Base-by-base conservation (phyloP, 2,888 invertebrate genomes). In the Schizaphis graminum region DNA sequence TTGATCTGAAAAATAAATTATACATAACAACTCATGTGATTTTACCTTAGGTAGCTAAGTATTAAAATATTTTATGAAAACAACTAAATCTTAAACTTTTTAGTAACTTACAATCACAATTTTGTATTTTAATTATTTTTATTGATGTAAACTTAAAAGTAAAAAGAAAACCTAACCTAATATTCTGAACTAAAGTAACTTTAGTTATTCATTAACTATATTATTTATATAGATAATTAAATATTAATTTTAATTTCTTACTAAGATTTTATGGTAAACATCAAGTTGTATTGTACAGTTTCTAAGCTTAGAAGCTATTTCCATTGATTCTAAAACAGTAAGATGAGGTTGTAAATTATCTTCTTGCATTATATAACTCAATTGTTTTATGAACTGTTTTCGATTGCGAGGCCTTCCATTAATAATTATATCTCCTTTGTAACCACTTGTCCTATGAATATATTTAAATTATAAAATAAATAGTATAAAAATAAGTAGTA, bases 361-460 rank as follows among this genome's bases (percentile, higher is more conserved):
- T 95, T 98, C 97, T 96, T 99, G 99, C 96, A 98, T 98, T 95
- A 99, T 99, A 96, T 98, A 99, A 94, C 97, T 96, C 0, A 96
- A 96, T 26, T 95, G 95, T 95, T 96, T 96, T 84, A 97, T 77
- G 21, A 94, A 94, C 13, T 41, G 28, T 94, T 91, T 90, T 61
- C 90, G 90, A 90, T 90, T 90, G 3, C 86, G 85, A 10, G 85
- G 84, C 53, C 3, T 24, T 49, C 90, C 93, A 41, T 94, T 94
- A 16, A 94, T 67, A 35, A 61, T 86, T 41, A 94, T 44, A 26
- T 41, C 10, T 85, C 93, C 93, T 49, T 11, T 47, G 57, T 91
- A 94, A 11, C 93, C 93, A 41, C 24, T n/a, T 11, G 90, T 94
- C 28, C 93, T 92, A 41, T 3, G 7, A 77, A 49, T 35, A 77